Evolutionary conservation across 2,888 invertebrate species (phyloP).

Genomic region (Nycteola revayana): DNA sequence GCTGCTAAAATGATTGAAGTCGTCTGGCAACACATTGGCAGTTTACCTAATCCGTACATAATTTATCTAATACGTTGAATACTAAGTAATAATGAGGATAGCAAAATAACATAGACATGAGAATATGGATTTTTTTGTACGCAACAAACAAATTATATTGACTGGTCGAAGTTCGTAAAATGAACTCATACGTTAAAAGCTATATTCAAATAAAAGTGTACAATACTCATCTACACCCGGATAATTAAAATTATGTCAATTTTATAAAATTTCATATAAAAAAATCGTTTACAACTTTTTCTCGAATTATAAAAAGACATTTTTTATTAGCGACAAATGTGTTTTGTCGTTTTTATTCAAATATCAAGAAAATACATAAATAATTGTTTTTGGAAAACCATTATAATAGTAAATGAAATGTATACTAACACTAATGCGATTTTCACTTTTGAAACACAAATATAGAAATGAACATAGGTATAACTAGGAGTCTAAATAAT

Average conservation of each 20-base stretch:
- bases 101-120: conserved; percentile 36
- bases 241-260: too few species aligned
- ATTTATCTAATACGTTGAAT: conserved; percentile 53
- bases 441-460: too few species aligned
- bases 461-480: conserved; percentile 7
- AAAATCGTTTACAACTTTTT: too few species aligned
- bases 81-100: conserved; percentile 48
- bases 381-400: too few species aligned
- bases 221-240: too few species aligned
- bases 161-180: conserved; percentile 4
- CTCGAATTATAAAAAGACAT: too few species aligned
- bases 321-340: too few species aligned
- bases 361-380: too few species aligned
- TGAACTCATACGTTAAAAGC: conserved; percentile 2
- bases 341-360: too few species aligned
- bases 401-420: too few species aligned
- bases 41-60: conserved; percentile 38
- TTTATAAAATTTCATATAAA: too few species aligned
- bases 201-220: conserved; percentile 5
- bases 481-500: conserved; percentile 6
- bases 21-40: conserved; percentile 38
- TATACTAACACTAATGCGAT: too few species aligned
- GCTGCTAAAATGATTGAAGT: conserved; percentile 8
- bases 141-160: conserved; percentile 32
- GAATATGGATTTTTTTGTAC: conserved; percentile 56